phyloP scores from a whole-genome alignment of 2,113 vertebrate genomes.

The Lycocorax pyrrhopterus region DNA sequence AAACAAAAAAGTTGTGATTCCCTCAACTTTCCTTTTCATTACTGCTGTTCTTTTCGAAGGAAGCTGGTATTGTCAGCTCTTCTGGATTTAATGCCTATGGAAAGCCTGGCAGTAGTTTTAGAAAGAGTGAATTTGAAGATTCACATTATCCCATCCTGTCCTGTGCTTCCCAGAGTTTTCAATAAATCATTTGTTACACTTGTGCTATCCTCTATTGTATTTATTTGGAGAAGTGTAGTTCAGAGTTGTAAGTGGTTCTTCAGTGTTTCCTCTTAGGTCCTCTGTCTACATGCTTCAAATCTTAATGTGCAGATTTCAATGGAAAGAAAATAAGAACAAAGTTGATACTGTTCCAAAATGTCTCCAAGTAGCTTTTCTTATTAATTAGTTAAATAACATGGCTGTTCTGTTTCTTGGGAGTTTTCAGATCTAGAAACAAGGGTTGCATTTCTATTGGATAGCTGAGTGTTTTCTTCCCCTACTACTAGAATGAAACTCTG shows the following conservation, averaged over 20 bases:
- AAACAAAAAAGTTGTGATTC: neutral
- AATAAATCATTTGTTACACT: constrained; percentile 16
- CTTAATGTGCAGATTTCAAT: constrained; percentile 29
- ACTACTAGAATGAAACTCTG: neutral
- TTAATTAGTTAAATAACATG: neutral
- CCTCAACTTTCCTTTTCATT: neutral
- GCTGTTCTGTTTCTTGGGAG: neutral
- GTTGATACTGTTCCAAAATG: constrained; percentile 10
- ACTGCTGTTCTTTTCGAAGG: neutral
- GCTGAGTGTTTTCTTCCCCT: neutral
- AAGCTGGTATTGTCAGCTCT: neutral
- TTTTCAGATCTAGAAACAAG: constrained; percentile 4
- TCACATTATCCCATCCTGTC: constrained; percentile 5
- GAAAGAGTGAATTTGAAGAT: constrained; percentile 20
- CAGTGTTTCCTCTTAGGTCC: neutral
- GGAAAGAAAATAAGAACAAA: constrained; percentile 14
- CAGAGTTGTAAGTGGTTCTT: neutral
- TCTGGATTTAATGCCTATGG: constrained; percentile 6
- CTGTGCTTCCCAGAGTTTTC: constrained; percentile 16
- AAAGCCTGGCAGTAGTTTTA: constrained; percentile 32
- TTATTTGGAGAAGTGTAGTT: constrained; percentile 8
- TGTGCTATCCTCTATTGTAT: neutral
- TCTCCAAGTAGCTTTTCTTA: neutral
- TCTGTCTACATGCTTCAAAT: constrained; percentile 18
- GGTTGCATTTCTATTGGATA: neutral